Base-by-base conservation (phyloP, 2,113 vertebrate genomes). In the Paedocypris sp. region DNA sequence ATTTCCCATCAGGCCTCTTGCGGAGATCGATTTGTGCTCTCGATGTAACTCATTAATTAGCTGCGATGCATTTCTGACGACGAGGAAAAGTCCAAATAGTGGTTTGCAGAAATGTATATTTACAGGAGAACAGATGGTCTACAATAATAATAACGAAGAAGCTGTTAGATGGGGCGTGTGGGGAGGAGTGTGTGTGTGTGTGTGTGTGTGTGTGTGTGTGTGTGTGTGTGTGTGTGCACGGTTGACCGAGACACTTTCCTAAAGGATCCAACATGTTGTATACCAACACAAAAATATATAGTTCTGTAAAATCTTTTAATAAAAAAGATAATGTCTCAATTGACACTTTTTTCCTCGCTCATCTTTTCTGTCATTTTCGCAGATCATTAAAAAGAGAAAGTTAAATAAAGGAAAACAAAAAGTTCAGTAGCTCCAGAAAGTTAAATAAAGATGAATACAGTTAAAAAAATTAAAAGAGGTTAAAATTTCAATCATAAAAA, bases 21-120 rank as follows among this genome's bases (percentile, higher is more conserved):
- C 39, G 66, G 75, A 75, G 49, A 72, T 76, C 70, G 64, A 69
- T 76, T 73, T 70, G 65, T 73, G 68, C 74, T 75, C 71, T 66
- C 75, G 80, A 82, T 79, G 80, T 80, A 79, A 80, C 74, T 79
- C 79, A 78, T 83, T 86, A 83, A 87, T 85, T 82, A 81, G 74
- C 73, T 69, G 66, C 79, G 78, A 81, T 81, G 71, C 76, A 76
- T 80, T 69, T 68, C 76, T 70, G 71, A 72, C 71, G 69, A 69
- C 61, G 67, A 81, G 70, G 62, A 66, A 77, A 62, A n/a, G 72
- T 75, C 66, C 81, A 84, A 79, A 68, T 59, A 62, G 77, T 72
- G 74, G 71, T 79, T 77, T 74, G 69, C 71, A 68, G 68, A 75
- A 79, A 79, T 67, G 11, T 12, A 76, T 80, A 72, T 65, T 71